phyloP scores from a whole-genome alignment of 2,888 invertebrate genomes.

The Hirtodrosophila duncani region DNA sequence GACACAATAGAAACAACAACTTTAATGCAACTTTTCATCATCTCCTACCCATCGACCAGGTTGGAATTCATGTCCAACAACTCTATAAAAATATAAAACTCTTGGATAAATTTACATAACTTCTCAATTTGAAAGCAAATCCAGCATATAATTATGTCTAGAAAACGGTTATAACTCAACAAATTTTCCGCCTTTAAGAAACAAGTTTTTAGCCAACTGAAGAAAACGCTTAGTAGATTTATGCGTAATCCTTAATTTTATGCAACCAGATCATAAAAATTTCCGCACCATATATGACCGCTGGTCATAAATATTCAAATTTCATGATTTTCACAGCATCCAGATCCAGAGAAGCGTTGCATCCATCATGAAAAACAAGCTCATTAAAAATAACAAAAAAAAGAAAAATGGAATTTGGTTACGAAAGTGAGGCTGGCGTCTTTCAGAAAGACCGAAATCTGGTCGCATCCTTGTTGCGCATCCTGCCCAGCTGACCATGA shows the following conservation, averaged over 20 bases:
- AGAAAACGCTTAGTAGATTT: conserved; percentile 15
- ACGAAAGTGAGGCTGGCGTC: conserved; percentile 22
- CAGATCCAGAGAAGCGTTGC: conserved; percentile 39
- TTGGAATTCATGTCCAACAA: neutral
- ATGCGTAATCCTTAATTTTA: conserved; percentile 48
- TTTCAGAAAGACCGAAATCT: too few species aligned
- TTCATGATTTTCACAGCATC: conserved; percentile 44
- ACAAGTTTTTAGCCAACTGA: conserved; percentile 50
- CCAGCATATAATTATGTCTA: conserved; percentile 38
- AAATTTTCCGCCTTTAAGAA: conserved; percentile 48
- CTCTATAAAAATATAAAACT: neutral
- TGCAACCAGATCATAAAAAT: conserved; percentile 68
- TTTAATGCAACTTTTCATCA: neutral
- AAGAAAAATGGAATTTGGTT: conserved; percentile 50
- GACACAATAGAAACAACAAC: too few species aligned
- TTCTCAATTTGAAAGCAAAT: conserved; percentile 30
- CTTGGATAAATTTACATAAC: conserved; percentile 61
- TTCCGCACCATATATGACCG: conserved; percentile 76
- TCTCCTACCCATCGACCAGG: too few species aligned
- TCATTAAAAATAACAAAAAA: conserved; percentile 61
- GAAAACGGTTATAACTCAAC: conserved; percentile 41
- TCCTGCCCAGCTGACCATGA: conserved; percentile 51
- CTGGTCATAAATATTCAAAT: conserved; percentile 77
- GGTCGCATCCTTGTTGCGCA: conserved; percentile 22
- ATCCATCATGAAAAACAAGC: conserved; percentile 64